Base-by-base conservation (phyloP, 2,888 invertebrate genomes). In the Rhabditoides inermis region DNA sequence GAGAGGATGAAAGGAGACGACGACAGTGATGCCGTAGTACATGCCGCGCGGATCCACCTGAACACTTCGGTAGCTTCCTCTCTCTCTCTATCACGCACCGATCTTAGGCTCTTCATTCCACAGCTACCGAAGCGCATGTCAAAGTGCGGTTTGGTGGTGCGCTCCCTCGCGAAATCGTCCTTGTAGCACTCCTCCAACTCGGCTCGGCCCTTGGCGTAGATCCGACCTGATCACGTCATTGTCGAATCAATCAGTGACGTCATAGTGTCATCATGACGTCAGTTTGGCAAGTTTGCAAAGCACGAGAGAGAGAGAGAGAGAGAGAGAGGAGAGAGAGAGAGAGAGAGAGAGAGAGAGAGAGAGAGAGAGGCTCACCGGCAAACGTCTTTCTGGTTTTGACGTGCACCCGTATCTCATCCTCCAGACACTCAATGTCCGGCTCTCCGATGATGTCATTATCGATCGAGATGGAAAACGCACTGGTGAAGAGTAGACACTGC, bases 1-100 rank as follows among this genome's bases (percentile, higher is more conserved):
- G 5, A 77, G 52, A 15, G 76, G 75, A 51, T 76, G 76, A 51
- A 76, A 76, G 7, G 72, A 71, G 50, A 76, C 73, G 46, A 76
- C 75, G 12, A 76, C 47, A 1, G 76, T 76, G 46, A 76, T 68
- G 18, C 74, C 74, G 61, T 76, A 76, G 58, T 76, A 76, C 76
- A 76, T 76, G 25, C 76, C 76, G 10, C 76, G 65, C 10, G 76
- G 76, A 49, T 77, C 73, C 32, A 73, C 60, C 74, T 74, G 51
- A 25, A 61, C 53, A 6, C n/a, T n/a, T n/a, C 15, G 12, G 20
- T 15, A 2, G 3, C 2, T 18, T 27, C 44, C 28, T 28, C n/a
- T 7, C 22, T 12, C n/a, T 49, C 22, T 7, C 26, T 25, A 3
- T 5, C 3, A 51, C 63, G 48, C 37, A 76, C 76, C 45, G 74